Percentiles rank a stretch among this genome's conserved stretches.
phyloP scores from a whole-genome alignment of 2,888 invertebrate genomes.

The Acrocera orbiculus region DNA sequence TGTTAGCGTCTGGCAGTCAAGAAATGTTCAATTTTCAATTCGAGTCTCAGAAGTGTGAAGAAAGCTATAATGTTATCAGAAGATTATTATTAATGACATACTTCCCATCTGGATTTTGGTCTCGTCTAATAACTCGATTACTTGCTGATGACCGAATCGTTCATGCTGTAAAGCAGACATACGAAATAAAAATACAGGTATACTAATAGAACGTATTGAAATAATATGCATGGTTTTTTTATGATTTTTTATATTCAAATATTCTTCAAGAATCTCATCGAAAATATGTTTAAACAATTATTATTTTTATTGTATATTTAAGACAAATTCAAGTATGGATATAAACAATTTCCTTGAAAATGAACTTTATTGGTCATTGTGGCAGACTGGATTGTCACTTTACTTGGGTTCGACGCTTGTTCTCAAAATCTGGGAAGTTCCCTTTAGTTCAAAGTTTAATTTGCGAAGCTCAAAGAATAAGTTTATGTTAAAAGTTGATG shows the following conservation, averaged over 20 bases:
- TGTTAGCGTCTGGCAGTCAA: no score
- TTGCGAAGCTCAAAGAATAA: conserved; percentile 35
- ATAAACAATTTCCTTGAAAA: conserved; percentile 24
- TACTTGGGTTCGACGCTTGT: conserved; percentile 66
- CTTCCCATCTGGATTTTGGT: conserved; percentile 97
- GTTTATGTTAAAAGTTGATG: conserved; percentile 64
- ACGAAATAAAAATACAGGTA: conserved; percentile 51
- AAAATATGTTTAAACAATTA: background rate
- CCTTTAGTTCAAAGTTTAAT: conserved; percentile 37
- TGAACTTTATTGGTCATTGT: conserved; percentile 70
- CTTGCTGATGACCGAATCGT: conserved; percentile 75
- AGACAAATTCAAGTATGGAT: conserved; percentile 24
- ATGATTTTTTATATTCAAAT: no score
- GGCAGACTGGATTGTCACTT: conserved; percentile 83
- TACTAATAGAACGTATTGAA: conserved; percentile 16
- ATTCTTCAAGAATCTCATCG: background rate
- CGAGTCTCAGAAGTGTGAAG: no score
- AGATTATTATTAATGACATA: conserved; percentile 85
- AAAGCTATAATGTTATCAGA: no score
- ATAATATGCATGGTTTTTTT: no score
- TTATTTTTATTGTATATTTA: background rate
- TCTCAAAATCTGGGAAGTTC: conserved; percentile 67
- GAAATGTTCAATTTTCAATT: no score
- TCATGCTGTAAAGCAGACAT: conserved; percentile 56
- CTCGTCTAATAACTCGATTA: conserved; percentile 78